phyloP scores from a whole-genome alignment of 2,888 invertebrate species.

The Sceliomorpha sp. region DNA sequence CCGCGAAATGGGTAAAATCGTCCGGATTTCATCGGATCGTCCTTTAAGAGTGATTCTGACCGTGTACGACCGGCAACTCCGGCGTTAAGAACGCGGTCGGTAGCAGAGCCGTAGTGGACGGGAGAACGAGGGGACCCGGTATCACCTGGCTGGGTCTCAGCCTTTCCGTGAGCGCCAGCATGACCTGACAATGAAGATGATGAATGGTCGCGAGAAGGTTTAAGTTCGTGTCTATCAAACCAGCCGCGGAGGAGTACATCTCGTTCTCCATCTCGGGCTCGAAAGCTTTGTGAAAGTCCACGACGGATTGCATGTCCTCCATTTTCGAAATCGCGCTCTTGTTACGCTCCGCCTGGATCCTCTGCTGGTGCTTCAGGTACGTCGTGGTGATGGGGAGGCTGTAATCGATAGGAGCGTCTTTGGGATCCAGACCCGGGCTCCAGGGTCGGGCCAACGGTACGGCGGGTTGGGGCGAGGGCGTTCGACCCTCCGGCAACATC shows the following conservation, averaged over 20 bases:
- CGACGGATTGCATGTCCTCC: conserved; percentile 2
- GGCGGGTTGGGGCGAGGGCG: conserved; percentile 72
- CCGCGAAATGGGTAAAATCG: no score
- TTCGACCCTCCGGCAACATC: conserved; percentile 76
- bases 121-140: conserved; percentile 68
- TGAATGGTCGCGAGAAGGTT: conserved; percentile 77
- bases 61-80: conserved; percentile 67
- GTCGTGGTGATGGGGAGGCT: conserved; percentile 94
- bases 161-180: conserved; percentile 77
- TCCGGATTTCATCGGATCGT: no score
- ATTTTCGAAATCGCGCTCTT: conserved; percentile 77
- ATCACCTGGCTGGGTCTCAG: conserved; percentile 70
- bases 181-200: conserved; percentile 77
- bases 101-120: conserved; percentile 55
- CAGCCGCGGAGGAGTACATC: conserved; percentile 74
- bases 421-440: conserved; percentile 74
- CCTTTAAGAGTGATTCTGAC: conserved; percentile 68
- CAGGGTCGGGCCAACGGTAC: conserved; percentile 73
- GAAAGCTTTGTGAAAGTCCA: conserved; percentile 28
- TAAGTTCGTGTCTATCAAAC: conserved; percentile 77
- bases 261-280: conserved; percentile 40
- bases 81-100: conserved; percentile 59
- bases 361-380: conserved; percentile 91
- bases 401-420: conserved; percentile 84
- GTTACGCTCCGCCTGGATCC: conserved; percentile 74